A percentile compares a stretch with the other conserved stretches of the same genome.
Evolutionary conservation across 1,140 invertebrate genomes (phyloP).

Genomic region (Colletes latitarsis): DNA sequence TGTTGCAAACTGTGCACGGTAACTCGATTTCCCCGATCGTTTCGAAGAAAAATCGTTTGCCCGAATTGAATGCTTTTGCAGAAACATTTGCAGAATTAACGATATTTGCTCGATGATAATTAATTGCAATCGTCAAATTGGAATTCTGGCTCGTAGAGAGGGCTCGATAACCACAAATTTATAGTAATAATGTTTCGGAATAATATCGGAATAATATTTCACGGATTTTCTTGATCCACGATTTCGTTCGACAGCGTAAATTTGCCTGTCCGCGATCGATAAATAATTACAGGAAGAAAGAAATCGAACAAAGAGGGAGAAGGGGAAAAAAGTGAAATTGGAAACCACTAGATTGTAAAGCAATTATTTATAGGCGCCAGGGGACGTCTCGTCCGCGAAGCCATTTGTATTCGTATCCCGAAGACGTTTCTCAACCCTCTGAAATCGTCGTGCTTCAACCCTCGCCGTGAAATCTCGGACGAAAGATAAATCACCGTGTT

Average conservation of each 20-base stretch:
- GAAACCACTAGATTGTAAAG: not conserved
- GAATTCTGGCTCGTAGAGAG: no score
- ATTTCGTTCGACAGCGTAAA: not conserved
- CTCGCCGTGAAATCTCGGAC: slow-evolving; percentile 1
- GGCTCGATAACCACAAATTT: no score
- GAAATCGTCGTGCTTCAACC: not conserved
- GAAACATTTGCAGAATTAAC: no score
- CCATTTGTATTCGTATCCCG: slow-evolving; percentile 30
- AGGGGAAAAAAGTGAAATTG: slow-evolving; percentile 10
- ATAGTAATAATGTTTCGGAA: no score
- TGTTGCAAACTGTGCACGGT: not conserved
- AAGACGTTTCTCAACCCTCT: not conserved
- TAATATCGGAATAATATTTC: no score
- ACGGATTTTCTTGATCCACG: no score
- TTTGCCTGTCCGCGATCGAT: not conserved
- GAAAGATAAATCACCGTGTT: slow-evolving; percentile 39
- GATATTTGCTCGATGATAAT: no score
- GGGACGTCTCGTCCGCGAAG: not conserved
- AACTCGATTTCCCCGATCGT: no score
- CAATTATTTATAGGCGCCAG: slow-evolving; percentile 30
- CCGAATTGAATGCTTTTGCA: not conserved
- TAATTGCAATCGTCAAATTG: no score
- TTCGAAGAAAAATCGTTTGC: no score
- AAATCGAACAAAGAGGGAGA: not conserved
- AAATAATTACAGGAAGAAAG: not conserved